Evolutionary conservation across 2,797 vertebrate genomes (phyloP).

Genomic region (Cottoperca gobio): DNA sequence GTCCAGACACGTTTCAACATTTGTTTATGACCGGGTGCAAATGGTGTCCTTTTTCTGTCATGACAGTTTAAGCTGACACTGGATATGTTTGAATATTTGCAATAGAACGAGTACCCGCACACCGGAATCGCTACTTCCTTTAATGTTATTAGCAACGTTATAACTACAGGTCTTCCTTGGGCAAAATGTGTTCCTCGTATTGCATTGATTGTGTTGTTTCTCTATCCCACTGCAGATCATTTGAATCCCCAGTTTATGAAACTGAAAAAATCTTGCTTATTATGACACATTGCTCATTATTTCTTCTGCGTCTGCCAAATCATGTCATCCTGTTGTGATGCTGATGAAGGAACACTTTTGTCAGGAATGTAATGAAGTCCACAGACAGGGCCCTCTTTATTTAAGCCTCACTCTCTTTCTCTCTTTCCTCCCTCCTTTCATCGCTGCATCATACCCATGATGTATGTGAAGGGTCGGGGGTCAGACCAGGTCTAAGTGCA

Average conservation of each 20-base stretch:
- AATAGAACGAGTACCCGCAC: background rate
- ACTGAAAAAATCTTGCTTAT: background rate
- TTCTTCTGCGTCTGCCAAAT: constrained; percentile 6
- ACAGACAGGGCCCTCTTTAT: background rate
- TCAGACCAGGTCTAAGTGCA: constrained; percentile 40
- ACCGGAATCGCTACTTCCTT: background rate
- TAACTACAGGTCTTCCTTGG: background rate
- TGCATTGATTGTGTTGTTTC: background rate
- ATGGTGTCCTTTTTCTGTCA: background rate
- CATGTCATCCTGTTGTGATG: background rate
- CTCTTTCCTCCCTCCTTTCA: background rate
- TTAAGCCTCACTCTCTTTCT: background rate
- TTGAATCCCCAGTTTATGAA: background rate
- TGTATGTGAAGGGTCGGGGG: constrained; percentile 49
- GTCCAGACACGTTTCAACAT: background rate
- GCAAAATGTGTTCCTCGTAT: background rate
- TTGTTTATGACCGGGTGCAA: background rate
- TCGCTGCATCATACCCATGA: constrained; percentile 16
- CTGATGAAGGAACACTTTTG: background rate
- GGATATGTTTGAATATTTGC: background rate
- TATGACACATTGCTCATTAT: constrained; percentile 4
- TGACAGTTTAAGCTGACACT: background rate
- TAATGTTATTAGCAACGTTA: background rate
- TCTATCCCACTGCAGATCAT: no score
- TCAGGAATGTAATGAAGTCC: constrained; percentile 10